Percentiles rank a stretch among this genome's conserved stretches.
Conservation (phyloP, 1,140 invertebrate species). For the Macrobrachium nipponense region DNA sequence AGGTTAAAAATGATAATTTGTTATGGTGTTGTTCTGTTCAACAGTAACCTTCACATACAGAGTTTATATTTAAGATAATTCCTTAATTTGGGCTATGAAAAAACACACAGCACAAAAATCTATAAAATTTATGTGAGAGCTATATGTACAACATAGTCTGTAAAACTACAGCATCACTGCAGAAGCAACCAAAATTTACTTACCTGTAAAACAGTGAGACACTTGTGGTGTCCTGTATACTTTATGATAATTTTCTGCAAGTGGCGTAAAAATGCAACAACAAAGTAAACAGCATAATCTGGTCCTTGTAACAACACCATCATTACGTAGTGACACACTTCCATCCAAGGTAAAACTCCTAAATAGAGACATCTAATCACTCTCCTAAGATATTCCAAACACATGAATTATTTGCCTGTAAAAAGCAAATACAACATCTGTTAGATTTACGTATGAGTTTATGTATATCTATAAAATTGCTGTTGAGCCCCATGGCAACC, state of each 20-base stretch:
- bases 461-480: too few relatives aligned
- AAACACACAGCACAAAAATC: too few relatives aligned
- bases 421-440: neutral
- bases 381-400: slow-evolving; percentile 67
- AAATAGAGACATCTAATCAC: slow-evolving; percentile 71
- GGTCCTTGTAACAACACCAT: slow-evolving; percentile 68
- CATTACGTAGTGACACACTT: slow-evolving; percentile 70
- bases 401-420: slow-evolving; percentile 32
- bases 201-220: slow-evolving; percentile 47
- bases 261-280: slow-evolving; percentile 69
- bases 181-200: neutral
- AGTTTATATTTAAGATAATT: too few relatives aligned
- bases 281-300: slow-evolving; percentile 71
- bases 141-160: too few relatives aligned
- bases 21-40: too few relatives aligned
- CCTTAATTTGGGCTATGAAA: too few relatives aligned
- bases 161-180: too few relatives aligned
- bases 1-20: too few relatives aligned
- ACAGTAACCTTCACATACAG: too few relatives aligned
- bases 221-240: slow-evolving; percentile 5
- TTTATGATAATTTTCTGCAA: slow-evolving; percentile 64
- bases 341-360: slow-evolving; percentile 71
- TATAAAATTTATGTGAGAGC: too few relatives aligned
- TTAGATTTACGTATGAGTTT: neutral
- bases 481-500: too few relatives aligned